phyloP scores from a whole-genome alignment of 2,797 vertebrate genomes.

The Amniataba percoides region DNA sequence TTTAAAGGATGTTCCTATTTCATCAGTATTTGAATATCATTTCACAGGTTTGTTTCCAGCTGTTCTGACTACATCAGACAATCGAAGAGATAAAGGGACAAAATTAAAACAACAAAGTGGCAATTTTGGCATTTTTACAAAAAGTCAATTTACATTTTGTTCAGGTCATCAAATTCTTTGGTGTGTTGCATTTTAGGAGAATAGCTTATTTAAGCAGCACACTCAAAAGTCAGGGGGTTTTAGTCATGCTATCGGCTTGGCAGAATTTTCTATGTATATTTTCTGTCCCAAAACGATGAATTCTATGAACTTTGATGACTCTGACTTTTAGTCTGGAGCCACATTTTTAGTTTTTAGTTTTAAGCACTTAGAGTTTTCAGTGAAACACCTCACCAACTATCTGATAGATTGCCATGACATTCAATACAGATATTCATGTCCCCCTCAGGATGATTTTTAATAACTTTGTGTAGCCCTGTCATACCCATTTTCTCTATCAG shows the following conservation, averaged over 20 bases:
- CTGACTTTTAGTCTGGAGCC: not conserved
- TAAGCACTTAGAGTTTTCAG: no score
- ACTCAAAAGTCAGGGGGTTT: not conserved
- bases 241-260: no score
- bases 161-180: not conserved
- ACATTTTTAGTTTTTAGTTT: no score
- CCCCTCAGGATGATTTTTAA: not conserved
- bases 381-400: not conserved
- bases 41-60: not conserved
- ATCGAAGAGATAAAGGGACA: not conserved
- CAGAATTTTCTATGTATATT: no score
- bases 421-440: not conserved
- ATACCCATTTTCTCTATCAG: not conserved
- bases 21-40: not conserved
- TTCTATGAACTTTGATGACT: not conserved
- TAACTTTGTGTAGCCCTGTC: not conserved
- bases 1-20: not conserved
- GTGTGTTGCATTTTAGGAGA: no score
- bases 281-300: not conserved
- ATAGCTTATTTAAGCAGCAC: no score
- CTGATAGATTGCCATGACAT: not conserved
- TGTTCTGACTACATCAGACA: not conserved
- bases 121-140: no score
- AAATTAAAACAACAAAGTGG: not conserved
- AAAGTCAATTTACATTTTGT: not conserved